Percentiles rank a stretch among this genome's conserved stretches.
phyloP scores from a whole-genome alignment of 2,888 invertebrate genomes.

The Habroteleia sp. region DNA sequence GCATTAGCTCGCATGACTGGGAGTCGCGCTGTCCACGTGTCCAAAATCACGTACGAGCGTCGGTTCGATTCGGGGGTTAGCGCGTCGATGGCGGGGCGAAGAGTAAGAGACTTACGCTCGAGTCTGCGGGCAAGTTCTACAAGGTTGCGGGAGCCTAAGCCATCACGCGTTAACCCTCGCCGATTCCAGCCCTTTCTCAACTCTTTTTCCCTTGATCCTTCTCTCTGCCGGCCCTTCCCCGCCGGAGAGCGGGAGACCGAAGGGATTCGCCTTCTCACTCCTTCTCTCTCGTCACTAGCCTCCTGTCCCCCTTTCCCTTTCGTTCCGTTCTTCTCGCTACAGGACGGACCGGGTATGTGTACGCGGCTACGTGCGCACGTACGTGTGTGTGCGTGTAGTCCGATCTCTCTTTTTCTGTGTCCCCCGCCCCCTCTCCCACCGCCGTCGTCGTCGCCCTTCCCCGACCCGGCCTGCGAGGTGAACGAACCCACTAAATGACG shows the following conservation, averaged over 20 bases:
- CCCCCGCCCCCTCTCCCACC: conserved; percentile 54
- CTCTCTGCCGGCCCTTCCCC: conserved; percentile 67
- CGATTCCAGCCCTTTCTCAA: conserved; percentile 77
- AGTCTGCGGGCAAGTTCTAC: conserved; percentile 60
- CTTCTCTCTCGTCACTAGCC: conserved; percentile 32
- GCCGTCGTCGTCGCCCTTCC: conserved; percentile 47
- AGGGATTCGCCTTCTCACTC: conserved; percentile 7
- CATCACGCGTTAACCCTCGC: conserved; percentile 77
- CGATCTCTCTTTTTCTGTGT: conserved; percentile 68
- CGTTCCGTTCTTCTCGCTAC: conserved; percentile 61
- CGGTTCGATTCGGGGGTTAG: conserved; percentile 42
- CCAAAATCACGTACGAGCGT: conserved; percentile 55
- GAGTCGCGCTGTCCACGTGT: conserved; percentile 37
- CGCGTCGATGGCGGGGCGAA: conserved; percentile 30
- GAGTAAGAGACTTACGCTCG: conserved; percentile 40
- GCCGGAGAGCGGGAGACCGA: neutral
- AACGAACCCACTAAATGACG: conserved; percentile 82
- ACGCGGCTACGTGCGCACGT: conserved; percentile 38
- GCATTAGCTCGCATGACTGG: conserved; percentile 43
- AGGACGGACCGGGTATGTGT: conserved; percentile 59
- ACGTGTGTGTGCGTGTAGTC: conserved; percentile 73
- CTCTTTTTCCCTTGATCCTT: conserved; percentile 75
- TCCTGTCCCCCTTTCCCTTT: conserved; percentile 55
- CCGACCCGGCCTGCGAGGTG: conserved; percentile 77
- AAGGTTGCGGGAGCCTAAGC: conserved; percentile 68